Evolutionary conservation across 2,113 vertebrate genomes (phyloP), one percentile per base, ranked within the genome.

Genomic region (Ochotona princeps): DNA sequence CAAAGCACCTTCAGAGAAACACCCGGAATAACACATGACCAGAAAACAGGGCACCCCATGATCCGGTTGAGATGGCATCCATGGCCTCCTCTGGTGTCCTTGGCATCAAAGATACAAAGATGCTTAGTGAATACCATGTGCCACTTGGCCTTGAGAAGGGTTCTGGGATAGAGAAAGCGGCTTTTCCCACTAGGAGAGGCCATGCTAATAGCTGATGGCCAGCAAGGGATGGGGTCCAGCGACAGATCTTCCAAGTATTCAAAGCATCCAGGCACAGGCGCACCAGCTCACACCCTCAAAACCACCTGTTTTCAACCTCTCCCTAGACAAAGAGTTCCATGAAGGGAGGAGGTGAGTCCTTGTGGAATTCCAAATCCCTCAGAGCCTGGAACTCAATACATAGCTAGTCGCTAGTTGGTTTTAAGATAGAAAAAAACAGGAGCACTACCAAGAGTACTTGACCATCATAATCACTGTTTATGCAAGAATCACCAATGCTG

Each of bases 381-480:
- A 30, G 63, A 57, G 61, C 38, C 49, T 60, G 73, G 35, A 26
- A n/a, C 85, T 44, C 79, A 83, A 8, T 63, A 72, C 74, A 74
- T 1, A 65, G 21, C 21, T 15, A 3, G 44, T 88, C 51, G 60
- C 26, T 35, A 35, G 32, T n/a, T 73, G 38, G n/a, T 25, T 73
- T n/a, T 49, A 65, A 72, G 81, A 70, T 32, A 32, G 13, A n/a
- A 94, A 74, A 79, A 18, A 69, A 30, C 26, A 61, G 72, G 44
- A n/a, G 5, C 20, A 57, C 32, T 79, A 79, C 47, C 57, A 49
- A 65, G 44, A 91, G 75, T 13, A 30, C 63, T 61, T 95, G 89
- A 86, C 90, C 83, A 89, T 94, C 88, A 76, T 26, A 57, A 82
- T n/a, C 7, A 8, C 17, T 30, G 20, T 63, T 63, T 69, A 38